A percentile compares a stretch with the other conserved stretches of the same genome.
These are phyloP conservation scores for Periparus ater DNA, from an alignment of 2,797 vertebrate genomes.

Conservation along the genomic window DNA sequence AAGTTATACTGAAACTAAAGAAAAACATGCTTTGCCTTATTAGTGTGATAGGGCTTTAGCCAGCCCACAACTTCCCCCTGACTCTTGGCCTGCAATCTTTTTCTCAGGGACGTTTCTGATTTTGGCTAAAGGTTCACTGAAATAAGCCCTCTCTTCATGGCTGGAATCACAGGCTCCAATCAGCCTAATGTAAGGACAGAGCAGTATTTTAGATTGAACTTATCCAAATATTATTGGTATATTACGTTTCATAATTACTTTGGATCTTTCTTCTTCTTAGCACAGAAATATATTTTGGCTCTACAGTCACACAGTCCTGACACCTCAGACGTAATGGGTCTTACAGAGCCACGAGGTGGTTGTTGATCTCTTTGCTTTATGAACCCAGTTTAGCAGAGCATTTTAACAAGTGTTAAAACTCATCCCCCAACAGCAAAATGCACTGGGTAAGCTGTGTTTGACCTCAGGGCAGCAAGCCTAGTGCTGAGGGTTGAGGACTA, in stretches of 20 bases:
- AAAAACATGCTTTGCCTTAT: conserved; percentile 49
- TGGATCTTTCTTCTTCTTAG: conserved; percentile 32
- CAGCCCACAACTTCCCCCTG: conserved; percentile 22
- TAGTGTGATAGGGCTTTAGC: conserved; percentile 55
- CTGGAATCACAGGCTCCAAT: conserved; percentile 2
- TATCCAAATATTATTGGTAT: conserved; percentile 47
- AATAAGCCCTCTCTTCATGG: background rate
- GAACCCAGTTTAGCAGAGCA: background rate
- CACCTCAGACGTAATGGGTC: background rate
- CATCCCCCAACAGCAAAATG: background rate
- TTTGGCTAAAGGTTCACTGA: conserved; percentile 1
- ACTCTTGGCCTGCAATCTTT: conserved; percentile 22
- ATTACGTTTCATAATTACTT: conserved; percentile 56
- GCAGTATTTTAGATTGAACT: conserved; percentile 5
- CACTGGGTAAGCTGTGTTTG: background rate
- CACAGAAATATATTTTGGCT: conserved; percentile 12
- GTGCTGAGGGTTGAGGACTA: background rate
- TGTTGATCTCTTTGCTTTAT: background rate
- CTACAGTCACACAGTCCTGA: background rate
- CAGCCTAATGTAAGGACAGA: background rate
- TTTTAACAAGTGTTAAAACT: background rate
- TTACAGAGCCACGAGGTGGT: background rate
- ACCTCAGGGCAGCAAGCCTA: background rate
- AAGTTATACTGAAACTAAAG: conserved; percentile 51
- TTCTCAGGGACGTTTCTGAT: conserved; percentile 41